These are phyloP conservation scores for Leptogaster cylindrica DNA, from an alignment of 2,888 invertebrate genomes.

Conservation along the genomic window DNA sequence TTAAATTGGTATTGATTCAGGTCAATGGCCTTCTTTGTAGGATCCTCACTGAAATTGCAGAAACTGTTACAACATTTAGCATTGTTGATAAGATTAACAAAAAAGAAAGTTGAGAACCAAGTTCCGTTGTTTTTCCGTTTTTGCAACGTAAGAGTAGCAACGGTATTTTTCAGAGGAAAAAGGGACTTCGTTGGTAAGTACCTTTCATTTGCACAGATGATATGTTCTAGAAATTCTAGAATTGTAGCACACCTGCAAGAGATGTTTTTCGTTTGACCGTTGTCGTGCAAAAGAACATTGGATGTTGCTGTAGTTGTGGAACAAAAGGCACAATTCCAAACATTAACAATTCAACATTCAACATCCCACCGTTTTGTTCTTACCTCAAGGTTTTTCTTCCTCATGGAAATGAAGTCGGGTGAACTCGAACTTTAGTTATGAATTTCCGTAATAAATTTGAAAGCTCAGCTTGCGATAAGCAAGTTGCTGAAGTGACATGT, in stretches of 20 bases:
- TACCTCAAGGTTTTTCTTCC: background rate
- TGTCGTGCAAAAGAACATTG: background rate
- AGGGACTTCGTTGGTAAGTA: slow-evolving; percentile 4
- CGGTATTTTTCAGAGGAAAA: slow-evolving; percentile 15
- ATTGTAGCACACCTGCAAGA: slow-evolving; percentile 13
- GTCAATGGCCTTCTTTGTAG: no score
- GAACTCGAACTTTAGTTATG: background rate
- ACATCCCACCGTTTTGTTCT: background rate
- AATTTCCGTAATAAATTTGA: background rate
- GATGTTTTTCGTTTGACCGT: background rate
- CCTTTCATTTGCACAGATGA: background rate
- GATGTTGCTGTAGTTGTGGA: no score
- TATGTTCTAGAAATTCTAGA: slow-evolving; percentile 1
- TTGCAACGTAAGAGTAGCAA: no score
- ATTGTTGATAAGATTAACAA: no score
- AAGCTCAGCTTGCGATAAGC: no score
- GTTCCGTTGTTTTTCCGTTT: no score
- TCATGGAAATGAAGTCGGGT: background rate
- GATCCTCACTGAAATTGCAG: no score
- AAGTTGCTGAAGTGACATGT: no score
- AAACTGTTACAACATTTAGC: no score
- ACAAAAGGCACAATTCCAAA: background rate
- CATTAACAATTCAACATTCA: background rate
- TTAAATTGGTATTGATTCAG: no score
- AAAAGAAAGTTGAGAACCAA: no score